Conservation (phyloP, 2,797 vertebrate genomes). For the Lacerta bilineata region DNA sequence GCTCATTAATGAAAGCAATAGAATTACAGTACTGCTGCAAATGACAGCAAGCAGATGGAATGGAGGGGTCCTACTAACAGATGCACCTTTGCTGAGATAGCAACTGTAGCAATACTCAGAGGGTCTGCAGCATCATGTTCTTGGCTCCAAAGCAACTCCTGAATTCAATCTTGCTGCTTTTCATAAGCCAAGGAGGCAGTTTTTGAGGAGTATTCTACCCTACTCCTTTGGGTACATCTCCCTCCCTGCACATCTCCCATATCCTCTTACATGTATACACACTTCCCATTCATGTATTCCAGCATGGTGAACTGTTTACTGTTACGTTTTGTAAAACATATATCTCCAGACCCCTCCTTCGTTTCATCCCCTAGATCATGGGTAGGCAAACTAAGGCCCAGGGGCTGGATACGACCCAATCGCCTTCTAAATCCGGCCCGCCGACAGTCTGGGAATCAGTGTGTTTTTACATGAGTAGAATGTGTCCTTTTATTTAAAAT, state of each 20-base stretch:
- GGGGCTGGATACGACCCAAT: too few relatives aligned
- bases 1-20: slow-evolving; percentile 56
- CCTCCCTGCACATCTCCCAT: neutral
- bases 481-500: too few relatives aligned
- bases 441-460: too few relatives aligned
- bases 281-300: neutral
- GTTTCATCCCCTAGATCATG: too few relatives aligned
- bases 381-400: too few relatives aligned
- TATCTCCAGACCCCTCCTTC: neutral
- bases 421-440: too few relatives aligned
- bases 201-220: slow-evolving; percentile 25
- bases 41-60: slow-evolving; percentile 55
- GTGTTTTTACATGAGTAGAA: too few relatives aligned
- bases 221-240: neutral
- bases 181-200: slow-evolving; percentile 31
- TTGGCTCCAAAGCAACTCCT: slow-evolving; percentile 48
- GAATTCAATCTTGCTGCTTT: slow-evolving; percentile 38
- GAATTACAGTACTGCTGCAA: slow-evolving; percentile 48
- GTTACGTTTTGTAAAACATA: neutral
- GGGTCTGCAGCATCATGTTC: slow-evolving; percentile 60
- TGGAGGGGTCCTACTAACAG: slow-evolving; percentile 62
- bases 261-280: neutral
- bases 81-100: slow-evolving; percentile 69
- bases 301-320: neutral
- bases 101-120: slow-evolving; percentile 62